These are phyloP conservation scores for Anhinga anhinga DNA, from an alignment of 2,113 vertebrate genomes.

Conservation along the genomic window DNA sequence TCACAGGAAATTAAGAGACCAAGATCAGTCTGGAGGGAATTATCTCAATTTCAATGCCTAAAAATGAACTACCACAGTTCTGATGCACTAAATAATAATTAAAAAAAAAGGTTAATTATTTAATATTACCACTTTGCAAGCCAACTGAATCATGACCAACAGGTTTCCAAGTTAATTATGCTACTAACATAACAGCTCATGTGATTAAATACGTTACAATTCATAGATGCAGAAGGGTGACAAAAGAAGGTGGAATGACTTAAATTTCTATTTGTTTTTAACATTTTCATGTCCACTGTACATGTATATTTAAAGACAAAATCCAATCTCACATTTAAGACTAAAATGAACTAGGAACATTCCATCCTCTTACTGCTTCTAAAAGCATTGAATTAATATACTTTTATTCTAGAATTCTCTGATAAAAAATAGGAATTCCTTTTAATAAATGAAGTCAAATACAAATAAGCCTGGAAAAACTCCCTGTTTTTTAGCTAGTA, in stretches of 20 bases:
- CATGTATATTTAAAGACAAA: not conserved
- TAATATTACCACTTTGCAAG: not conserved
- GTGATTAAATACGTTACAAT: not conserved
- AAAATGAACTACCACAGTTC: not conserved
- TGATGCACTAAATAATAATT: not conserved
- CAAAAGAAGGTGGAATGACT: not conserved
- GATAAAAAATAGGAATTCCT: not conserved
- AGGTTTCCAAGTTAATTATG: not conserved
- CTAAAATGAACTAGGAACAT: not conserved
- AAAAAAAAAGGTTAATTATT: not conserved
- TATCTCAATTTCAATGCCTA: not conserved
- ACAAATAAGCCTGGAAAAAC: not conserved
- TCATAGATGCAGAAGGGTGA: not conserved
- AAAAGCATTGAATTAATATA: not conserved
- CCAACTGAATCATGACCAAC: not conserved
- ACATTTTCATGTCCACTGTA: not conserved
- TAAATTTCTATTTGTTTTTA: not conserved
- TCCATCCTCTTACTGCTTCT: not conserved
- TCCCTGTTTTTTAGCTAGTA: not conserved
- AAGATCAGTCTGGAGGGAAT: not conserved
- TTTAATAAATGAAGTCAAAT: not conserved
- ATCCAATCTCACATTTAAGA: not conserved
- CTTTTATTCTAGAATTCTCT: not conserved
- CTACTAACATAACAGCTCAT: not conserved
- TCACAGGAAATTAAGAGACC: not conserved